A percentile compares a stretch with the other conserved stretches of the same genome.
These are phyloP conservation scores for Romanogobio albipinnatus DNA, from an alignment of 2,113 vertebrate genomes.

Conservation along the genomic window DNA sequence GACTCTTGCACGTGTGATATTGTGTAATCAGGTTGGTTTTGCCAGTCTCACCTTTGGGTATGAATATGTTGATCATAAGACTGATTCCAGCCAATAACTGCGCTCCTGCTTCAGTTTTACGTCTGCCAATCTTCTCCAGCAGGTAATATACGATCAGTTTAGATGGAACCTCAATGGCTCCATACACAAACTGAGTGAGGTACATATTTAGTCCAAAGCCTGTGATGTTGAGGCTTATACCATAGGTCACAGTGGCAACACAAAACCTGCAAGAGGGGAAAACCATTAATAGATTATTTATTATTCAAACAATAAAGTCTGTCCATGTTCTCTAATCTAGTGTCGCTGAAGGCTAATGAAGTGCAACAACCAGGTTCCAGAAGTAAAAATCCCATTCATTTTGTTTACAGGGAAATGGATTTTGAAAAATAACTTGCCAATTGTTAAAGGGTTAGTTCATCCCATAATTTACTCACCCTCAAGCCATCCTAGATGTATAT, in stretches of 20 bases:
- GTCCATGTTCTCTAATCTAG: not conserved
- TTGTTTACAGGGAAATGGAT: no score
- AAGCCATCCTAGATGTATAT: no score
- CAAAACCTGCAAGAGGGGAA: slow-evolving; percentile 53
- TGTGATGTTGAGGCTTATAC: slow-evolving; percentile 61
- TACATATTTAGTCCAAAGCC: slow-evolving; percentile 59
- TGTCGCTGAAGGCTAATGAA: not conserved
- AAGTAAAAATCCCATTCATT: no score
- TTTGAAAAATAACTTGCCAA: no score
- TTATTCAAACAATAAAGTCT: not conserved
- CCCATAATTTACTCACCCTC: no score
- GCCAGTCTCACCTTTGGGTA: slow-evolving; percentile 65
- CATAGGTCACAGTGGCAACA: slow-evolving; percentile 56
- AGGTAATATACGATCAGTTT: slow-evolving; percentile 48
- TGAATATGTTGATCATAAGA: slow-evolving; percentile 64
- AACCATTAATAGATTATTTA: not conserved
- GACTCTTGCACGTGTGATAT: not conserved
- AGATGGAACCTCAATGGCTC: slow-evolving; percentile 55
- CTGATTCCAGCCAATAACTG: slow-evolving; percentile 50
- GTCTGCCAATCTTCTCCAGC: slow-evolving; percentile 58
- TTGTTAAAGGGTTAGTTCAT: no score
- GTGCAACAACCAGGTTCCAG: no score
- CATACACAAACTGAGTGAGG: slow-evolving; percentile 58
- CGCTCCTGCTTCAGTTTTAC: slow-evolving; percentile 38
- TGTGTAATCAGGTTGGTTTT: not conserved